These are phyloP conservation scores for Bubo scandiacus DNA, from an alignment of 2,113 vertebrate genomes.

Conservation along the genomic window DNA sequence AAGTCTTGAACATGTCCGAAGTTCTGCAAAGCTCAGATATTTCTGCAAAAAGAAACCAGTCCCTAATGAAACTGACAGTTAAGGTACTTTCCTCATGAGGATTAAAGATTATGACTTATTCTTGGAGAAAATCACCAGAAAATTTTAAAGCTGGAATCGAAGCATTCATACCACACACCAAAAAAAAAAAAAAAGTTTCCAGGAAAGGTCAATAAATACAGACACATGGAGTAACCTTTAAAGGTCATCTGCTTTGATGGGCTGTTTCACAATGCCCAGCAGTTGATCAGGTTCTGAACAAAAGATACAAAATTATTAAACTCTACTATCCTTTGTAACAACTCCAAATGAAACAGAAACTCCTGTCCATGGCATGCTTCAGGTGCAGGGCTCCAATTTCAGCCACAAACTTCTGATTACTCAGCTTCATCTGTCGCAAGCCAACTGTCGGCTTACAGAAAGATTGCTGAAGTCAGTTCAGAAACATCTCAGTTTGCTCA, in stretches of 20 bases:
- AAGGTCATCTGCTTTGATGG: not conserved
- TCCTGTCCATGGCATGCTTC: not conserved
- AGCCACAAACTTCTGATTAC: not conserved
- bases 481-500: not conserved
- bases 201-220: not conserved
- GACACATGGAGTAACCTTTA: not conserved
- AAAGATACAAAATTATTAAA: not conserved
- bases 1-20: not conserved
- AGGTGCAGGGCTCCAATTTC: conserved; percentile 20
- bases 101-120: not conserved
- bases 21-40: not conserved
- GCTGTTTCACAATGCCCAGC: not conserved
- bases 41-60: not conserved
- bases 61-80: not conserved
- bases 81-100: not conserved
- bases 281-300: not conserved
- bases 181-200: not conserved
- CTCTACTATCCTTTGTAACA: not conserved
- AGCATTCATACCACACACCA: not conserved
- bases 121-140: not conserved
- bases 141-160: not conserved
- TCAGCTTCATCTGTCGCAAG: not conserved
- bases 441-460: not conserved
- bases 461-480: conserved; percentile 12
- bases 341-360: not conserved